A percentile compares a stretch with the other conserved stretches of the same genome.
phyloP scores from a whole-genome alignment of 2,113 vertebrate species.

The Cebidichthys violaceus region DNA sequence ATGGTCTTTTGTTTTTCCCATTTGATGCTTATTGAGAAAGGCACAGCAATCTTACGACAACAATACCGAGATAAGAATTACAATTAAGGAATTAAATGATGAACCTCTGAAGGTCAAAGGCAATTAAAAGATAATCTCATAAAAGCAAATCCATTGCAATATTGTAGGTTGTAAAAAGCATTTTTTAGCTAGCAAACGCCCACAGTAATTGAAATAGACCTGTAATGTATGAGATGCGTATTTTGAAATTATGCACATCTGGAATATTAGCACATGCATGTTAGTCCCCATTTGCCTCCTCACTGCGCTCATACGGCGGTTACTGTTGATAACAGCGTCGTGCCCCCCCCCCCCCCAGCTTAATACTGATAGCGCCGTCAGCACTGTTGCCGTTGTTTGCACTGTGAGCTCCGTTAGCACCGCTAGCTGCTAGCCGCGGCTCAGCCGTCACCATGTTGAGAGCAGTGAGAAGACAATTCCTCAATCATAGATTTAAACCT shows the following conservation, averaged over 20 bases:
- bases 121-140: background rate
- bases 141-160: background rate
- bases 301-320: no score
- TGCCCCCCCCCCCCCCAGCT: no score
- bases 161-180: background rate
- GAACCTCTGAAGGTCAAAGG: background rate
- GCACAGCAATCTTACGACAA: background rate
- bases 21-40: background rate
- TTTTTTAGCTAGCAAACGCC: no score
- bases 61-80: background rate
- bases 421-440: no score
- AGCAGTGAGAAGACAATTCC: no score
- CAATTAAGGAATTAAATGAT: background rate
- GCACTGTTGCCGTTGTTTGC: no score
- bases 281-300: no score
- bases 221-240: background rate
- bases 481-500: background rate
- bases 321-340: no score
- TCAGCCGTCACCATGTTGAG: no score
- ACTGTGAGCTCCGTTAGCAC: no score
- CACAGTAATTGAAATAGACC: background rate
- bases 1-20: background rate
- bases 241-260: background rate
- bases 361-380: no score
- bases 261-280: no score